These are phyloP conservation scores for Charadrius vociferus DNA, from an alignment of 2,113 vertebrate genomes.

Conservation along the genomic window DNA sequence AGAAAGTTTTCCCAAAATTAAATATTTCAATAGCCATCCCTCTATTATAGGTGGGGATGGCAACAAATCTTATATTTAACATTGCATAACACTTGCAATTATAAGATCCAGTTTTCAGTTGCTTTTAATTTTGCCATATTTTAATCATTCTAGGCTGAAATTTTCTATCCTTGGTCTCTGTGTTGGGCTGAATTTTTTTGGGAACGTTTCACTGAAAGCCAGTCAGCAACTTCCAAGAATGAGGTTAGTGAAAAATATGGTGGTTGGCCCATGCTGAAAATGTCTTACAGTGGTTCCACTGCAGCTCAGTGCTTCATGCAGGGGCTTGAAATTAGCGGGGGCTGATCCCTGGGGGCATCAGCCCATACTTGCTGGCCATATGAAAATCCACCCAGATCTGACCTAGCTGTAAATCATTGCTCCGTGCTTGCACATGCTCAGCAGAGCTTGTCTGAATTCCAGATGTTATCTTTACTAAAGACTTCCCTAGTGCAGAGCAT, in stretches of 20 bases:
- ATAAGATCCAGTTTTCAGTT: background rate
- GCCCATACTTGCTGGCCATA: background rate
- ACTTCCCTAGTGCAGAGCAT: background rate
- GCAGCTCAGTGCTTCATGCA: background rate
- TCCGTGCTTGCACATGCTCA: background rate
- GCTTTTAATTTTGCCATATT: constrained; percentile 12
- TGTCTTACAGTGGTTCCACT: background rate
- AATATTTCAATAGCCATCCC: background rate
- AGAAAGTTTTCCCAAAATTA: background rate
- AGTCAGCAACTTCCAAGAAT: constrained; percentile 24
- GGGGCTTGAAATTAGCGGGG: background rate
- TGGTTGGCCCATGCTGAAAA: background rate
- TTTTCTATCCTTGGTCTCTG: background rate
- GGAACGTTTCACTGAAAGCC: background rate
- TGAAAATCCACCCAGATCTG: constrained; percentile 39
- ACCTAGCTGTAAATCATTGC: constrained; percentile 38
- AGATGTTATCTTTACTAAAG: constrained; percentile 14
- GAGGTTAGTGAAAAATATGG: constrained; percentile 9
- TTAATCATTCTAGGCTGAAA: background rate
- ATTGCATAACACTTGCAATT: background rate
- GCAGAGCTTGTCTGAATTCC: constrained; percentile 20
- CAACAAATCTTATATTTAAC: background rate
- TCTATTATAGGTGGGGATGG: background rate
- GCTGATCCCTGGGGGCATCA: background rate
- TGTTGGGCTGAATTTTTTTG: background rate